A percentile compares a stretch with the other conserved stretches of the same genome.
Conservation (phyloP, 1,140 invertebrate species). For the Psix sp. region DNA sequence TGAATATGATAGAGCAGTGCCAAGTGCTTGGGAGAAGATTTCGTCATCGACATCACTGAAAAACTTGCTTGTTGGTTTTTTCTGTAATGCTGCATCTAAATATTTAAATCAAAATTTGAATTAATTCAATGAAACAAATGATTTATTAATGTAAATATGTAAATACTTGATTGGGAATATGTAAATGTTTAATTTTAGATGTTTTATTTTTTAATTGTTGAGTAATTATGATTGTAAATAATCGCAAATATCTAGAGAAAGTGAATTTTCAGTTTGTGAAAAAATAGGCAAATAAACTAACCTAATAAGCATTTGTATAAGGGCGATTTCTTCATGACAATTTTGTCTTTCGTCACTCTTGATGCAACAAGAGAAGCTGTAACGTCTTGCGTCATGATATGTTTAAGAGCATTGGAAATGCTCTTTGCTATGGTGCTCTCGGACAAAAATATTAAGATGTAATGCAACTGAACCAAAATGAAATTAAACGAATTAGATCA, state of each 20-base stretch:
- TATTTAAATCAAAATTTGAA: not conserved
- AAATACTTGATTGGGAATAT: no score
- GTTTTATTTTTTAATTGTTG: no score
- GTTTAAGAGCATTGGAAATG: conserved; percentile 1
- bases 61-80: conserved; percentile 4
- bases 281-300: no score
- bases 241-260: no score
- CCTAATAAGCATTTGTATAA: conserved; percentile 6
- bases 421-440: conserved; percentile 1
- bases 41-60: conserved; percentile 5
- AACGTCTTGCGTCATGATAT: not conserved
- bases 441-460: not conserved
- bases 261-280: no score
- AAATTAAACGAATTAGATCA: no score
- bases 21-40: conserved; percentile 1
- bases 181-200: no score
- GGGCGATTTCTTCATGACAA: not conserved
- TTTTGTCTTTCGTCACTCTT: conserved; percentile 4
- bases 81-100: conserved; percentile 8
- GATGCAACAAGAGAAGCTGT: not conserved
- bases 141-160: no score
- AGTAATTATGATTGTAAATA: no score
- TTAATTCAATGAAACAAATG: no score
- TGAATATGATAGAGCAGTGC: not conserved
- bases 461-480: not conserved